Conservation (phyloP, 2,888 invertebrate genomes). For the Lochmaea capreae region DNA sequence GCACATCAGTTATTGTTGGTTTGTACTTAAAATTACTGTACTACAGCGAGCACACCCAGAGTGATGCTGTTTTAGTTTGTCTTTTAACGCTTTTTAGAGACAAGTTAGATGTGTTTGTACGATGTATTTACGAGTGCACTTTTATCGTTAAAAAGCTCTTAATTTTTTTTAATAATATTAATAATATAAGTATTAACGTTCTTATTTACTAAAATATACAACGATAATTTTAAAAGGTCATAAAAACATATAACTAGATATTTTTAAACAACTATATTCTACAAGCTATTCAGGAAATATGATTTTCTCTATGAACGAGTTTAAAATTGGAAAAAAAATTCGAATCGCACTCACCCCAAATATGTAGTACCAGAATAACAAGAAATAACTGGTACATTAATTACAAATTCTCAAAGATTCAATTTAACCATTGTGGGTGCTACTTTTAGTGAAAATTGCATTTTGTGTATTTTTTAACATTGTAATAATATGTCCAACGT, state of each 20-base stretch:
- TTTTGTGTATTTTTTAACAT: too few relatives aligned
- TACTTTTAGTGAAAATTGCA: too few relatives aligned
- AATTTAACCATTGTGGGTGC: too few relatives aligned
- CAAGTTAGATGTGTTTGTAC: constrained; percentile 3
- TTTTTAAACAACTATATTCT: constrained; percentile 39
- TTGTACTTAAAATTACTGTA: constrained; percentile 50
- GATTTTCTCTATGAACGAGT: not conserved
- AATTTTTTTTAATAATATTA: constrained; percentile 29
- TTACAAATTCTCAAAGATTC: too few relatives aligned
- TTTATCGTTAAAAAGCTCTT: not conserved
- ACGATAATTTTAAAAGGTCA: constrained; percentile 37
- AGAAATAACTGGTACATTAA: too few relatives aligned
- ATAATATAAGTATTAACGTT: constrained; percentile 40
- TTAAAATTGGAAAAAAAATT: not conserved
- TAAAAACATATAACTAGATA: constrained; percentile 39
- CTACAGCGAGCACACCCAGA: constrained; percentile 21
- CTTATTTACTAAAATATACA: constrained; percentile 35
- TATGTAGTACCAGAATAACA: too few relatives aligned
- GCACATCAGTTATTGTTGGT: constrained; percentile 53
- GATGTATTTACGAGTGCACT: not conserved
- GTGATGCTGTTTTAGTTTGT: too few relatives aligned
- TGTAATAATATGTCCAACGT: too few relatives aligned
- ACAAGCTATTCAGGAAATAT: not conserved
- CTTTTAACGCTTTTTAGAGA: not conserved
- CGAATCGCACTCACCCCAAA: too few relatives aligned